phyloP scores from a whole-genome alignment of 2,113 vertebrate genomes.

The Antigone vipio region DNA sequence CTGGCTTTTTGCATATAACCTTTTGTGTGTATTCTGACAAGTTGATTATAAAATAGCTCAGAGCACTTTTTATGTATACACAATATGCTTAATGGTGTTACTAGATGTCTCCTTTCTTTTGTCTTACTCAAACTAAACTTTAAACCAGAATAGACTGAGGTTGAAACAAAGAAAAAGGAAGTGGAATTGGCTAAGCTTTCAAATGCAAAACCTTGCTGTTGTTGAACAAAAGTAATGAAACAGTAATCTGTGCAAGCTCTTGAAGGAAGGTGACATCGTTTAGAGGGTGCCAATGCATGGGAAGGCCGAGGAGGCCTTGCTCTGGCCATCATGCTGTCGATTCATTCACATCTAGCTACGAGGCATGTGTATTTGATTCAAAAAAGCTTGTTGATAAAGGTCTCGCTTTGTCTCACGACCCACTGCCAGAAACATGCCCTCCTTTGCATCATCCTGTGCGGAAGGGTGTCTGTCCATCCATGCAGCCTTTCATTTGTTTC shows the following conservation, averaged over 20 bases:
- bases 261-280: not conserved
- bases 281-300: not conserved
- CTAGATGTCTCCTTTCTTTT: not conserved
- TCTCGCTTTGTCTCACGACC: fast-evolving
- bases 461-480: not conserved
- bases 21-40: not conserved
- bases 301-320: not conserved
- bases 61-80: not conserved
- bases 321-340: not conserved
- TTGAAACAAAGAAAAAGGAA: not conserved
- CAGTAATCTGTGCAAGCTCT: not conserved
- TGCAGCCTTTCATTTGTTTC: not conserved
- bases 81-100: not conserved
- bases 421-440: not conserved
- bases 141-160: not conserved
- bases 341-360: not conserved
- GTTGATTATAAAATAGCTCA: not conserved
- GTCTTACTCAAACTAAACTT: not conserved
- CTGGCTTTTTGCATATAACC: not conserved
- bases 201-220: not conserved
- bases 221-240: not conserved
- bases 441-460: not conserved
- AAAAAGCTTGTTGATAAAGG: not conserved
- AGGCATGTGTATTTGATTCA: not conserved
- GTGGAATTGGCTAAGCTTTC: not conserved